Conservation (phyloP, 2,888 invertebrate species). For the Lasioglossum vierecki region DNA sequence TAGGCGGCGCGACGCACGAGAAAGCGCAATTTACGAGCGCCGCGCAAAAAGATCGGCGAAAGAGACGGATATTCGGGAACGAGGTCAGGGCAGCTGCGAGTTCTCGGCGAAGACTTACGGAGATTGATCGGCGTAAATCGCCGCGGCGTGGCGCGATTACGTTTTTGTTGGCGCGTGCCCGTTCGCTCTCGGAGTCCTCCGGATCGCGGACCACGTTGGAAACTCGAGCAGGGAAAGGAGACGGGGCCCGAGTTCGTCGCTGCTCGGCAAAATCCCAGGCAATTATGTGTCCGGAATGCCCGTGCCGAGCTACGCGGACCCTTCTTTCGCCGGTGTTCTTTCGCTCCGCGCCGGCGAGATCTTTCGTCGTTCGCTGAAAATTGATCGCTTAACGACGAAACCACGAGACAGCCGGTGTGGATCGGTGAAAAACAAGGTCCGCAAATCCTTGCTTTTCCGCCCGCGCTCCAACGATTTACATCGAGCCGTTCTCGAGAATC, state of each 20-base stretch:
- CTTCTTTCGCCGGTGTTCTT: slow-evolving; percentile 39
- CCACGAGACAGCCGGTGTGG: not conserved
- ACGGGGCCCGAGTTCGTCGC: slow-evolving; percentile 72
- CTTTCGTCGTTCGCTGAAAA: slow-evolving; percentile 36
- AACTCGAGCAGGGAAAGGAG: slow-evolving; percentile 64
- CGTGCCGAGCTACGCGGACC: slow-evolving; percentile 39
- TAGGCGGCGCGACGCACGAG: slow-evolving; percentile 11
- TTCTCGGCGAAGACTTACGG: slow-evolving; percentile 53
- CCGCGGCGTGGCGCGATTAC: slow-evolving; percentile 75
- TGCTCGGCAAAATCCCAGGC: slow-evolving; percentile 78
- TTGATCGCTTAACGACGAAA: slow-evolving; percentile 24
- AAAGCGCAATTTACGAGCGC: slow-evolving; percentile 38
- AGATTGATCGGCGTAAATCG: slow-evolving; percentile 60
- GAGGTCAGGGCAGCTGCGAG: slow-evolving; percentile 52
- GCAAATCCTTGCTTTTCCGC: not conserved
- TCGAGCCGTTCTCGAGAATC: not conserved
- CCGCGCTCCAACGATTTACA: not conserved
- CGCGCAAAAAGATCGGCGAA: slow-evolving; percentile 44
- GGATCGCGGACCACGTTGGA: slow-evolving; percentile 28
- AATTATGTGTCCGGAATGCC: slow-evolving; percentile 78
- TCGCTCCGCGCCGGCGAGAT: slow-evolving; percentile 4
- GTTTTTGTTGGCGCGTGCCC: slow-evolving; percentile 73
- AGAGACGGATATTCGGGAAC: slow-evolving; percentile 52
- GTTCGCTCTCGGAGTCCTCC: slow-evolving; percentile 61
- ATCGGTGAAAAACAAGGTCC: not conserved